A percentile compares a stretch with the other conserved stretches of the same genome.
phyloP scores from a whole-genome alignment of 2,888 invertebrate species.

The Meta bourneti region DNA sequence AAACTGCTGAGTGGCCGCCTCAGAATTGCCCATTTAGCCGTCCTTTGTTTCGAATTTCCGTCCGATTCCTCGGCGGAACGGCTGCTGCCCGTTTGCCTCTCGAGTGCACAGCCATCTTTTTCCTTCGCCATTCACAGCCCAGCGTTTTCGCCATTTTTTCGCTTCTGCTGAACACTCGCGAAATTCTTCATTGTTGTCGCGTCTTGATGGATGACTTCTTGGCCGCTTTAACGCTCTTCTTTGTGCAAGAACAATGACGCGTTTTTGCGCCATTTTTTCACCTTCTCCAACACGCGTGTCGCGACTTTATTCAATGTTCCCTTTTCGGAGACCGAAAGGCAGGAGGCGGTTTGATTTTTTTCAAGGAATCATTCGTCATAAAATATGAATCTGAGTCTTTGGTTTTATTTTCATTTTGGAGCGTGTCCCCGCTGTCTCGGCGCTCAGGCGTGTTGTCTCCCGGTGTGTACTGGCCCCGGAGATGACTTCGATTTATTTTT shows the following conservation, averaged over 20 bases:
- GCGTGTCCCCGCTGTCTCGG: background rate
- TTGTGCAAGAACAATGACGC: constrained; percentile 11
- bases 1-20: background rate
- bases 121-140: background rate
- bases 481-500: background rate
- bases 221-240: background rate
- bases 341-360: background rate
- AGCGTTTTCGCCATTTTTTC: background rate
- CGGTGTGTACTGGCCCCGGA: background rate
- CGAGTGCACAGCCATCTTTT: background rate
- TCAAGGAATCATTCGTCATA: background rate
- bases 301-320: constrained; percentile 1
- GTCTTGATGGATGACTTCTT: background rate
- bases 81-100: background rate
- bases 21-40: background rate
- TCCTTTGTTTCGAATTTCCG: constrained; percentile 1
- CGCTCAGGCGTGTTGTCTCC: background rate
- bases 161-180: background rate
- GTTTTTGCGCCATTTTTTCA: background rate
- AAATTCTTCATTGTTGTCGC: constrained; percentile 20
- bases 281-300: background rate
- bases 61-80: background rate
- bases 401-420: background rate
- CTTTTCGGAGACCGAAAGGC: background rate
- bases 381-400: background rate